Evolutionary conservation across 2,888 invertebrate species (phyloP).

Genomic region (Andrena flavipes): DNA sequence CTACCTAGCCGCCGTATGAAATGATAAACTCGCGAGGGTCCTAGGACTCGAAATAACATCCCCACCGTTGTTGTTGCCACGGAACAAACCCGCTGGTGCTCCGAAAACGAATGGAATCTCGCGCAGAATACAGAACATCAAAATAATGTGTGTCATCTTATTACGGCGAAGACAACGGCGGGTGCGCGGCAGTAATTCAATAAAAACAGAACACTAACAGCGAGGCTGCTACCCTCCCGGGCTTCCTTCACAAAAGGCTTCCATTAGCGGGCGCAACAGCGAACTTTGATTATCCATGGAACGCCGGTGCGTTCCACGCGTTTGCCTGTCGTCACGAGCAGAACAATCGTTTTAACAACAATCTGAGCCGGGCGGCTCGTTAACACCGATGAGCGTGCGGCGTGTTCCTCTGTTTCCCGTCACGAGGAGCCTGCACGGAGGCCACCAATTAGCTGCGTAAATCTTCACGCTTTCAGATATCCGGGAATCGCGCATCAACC

Average conservation of each 20-base stretch:
- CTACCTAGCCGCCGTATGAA: not conserved
- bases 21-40: not conserved
- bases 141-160: not conserved
- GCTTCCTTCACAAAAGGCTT: conserved; percentile 43
- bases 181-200: conserved; percentile 17
- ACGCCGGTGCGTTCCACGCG: not conserved
- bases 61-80: not conserved
- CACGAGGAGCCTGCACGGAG: conserved; percentile 31
- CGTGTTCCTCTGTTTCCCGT: conserved; percentile 16
- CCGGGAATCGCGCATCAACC: conserved; percentile 55
- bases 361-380: conserved; percentile 42
- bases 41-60: not conserved
- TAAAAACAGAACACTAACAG: conserved; percentile 22
- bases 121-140: not conserved
- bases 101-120: not conserved
- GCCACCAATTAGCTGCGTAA: conserved; percentile 62
- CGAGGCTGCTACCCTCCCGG: not conserved
- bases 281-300: conserved; percentile 30
- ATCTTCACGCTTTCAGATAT: conserved; percentile 66
- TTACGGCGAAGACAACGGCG: not conserved
- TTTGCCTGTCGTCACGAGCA: not conserved
- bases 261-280: conserved; percentile 11
- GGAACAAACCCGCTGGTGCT: not conserved
- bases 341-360: conserved; percentile 42
- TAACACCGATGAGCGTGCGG: conserved; percentile 38